Percentiles rank a stretch among this genome's conserved stretches.
phyloP scores from a whole-genome alignment of 1,140 invertebrate species.

The Macrocentrus cingulum region DNA sequence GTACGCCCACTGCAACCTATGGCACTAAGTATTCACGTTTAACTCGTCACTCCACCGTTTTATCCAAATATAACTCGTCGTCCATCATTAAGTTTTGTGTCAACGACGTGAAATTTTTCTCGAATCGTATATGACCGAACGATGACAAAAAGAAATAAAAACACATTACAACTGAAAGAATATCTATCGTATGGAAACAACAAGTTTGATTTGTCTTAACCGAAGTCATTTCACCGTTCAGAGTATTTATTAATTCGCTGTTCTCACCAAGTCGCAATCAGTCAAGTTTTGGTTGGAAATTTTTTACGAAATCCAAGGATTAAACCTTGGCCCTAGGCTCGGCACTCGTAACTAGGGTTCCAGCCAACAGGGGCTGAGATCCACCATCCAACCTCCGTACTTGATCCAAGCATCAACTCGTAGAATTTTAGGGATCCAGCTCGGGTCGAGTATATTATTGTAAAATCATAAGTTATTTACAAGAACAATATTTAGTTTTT shows the following conservation, averaged over 20 bases:
- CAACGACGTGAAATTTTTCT: too few relatives aligned
- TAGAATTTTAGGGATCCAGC: conserved; percentile 24
- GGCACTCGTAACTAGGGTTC: conserved; percentile 62
- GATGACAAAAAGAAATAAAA: too few relatives aligned
- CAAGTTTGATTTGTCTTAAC: too few relatives aligned
- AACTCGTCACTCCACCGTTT: too few relatives aligned
- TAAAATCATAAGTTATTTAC: not conserved
- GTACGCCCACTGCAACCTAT: conserved; percentile 51
- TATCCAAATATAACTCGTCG: too few relatives aligned
- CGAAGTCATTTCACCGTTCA: not conserved
- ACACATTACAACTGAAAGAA: not conserved
- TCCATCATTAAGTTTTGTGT: too few relatives aligned
- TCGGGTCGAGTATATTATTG: conserved; percentile 1
- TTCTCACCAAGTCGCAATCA: too few relatives aligned
- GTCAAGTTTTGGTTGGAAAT: not conserved
- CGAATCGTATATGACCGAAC: too few relatives aligned
- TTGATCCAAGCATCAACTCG: conserved; percentile 24
- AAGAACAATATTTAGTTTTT: conserved; percentile 7
- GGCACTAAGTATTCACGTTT: conserved; percentile 59
- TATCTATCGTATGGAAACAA: not conserved
- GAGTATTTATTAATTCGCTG: too few relatives aligned
- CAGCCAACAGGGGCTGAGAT: conserved; percentile 54
- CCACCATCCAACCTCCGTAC: conserved; percentile 55
- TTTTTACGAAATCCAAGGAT: conserved; percentile 32
- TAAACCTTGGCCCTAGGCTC: conserved; percentile 57